Base-by-base conservation (phyloP, 2,113 vertebrate genomes). In the Sander vitreus region DNA sequence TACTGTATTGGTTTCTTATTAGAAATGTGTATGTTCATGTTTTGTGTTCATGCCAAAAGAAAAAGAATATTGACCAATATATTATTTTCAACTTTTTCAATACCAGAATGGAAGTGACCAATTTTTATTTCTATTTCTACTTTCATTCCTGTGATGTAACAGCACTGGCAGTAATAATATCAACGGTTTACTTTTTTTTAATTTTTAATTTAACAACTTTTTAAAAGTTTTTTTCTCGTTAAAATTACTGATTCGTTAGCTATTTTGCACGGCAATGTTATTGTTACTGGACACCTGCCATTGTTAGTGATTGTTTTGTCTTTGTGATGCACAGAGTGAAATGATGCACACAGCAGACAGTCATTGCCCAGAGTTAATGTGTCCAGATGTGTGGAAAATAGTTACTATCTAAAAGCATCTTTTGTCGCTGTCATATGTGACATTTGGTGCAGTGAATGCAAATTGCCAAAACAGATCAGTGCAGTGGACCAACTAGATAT, bases 381-480 rank as follows among this genome's bases (percentile, higher is more conserved):
- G 67, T 81, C 71, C 81, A 85, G 73, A 88, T 87, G 76, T 57
- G 67, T 76, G 53, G 74, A 43, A 71, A 73, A 43, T 50, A 27
- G 36, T 80, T 76, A 58, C 80, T 18, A 83, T 72, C 66, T 43
- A 33, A 27, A 51, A 69, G 81, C 75, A 48, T 73, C 65, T 83
- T 79, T 64, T 78, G 81, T 72, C 4, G 4, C 54, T 48, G 77
- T 53, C 74, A 64, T 74, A 73, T 69, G 69, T 85, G 75, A 82
- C 64, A 77, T 73, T 70, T 67, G 78, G 81, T 70, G 74, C n/a
- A 4, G 64, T 16, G 12, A 78, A 75, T 78, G 50, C 69, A 86
- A 73, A 74, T 73, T 69, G 80, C 70, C 78, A 63, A 79, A 89
- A 81, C 55, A 71, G 69, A 83, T 90, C 80, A 76, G 81, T 19